Percentiles rank a stretch among this genome's conserved stretches.
Conservation (phyloP, 1,140 invertebrate species). For the Ceratoteleas bidentatus region DNA sequence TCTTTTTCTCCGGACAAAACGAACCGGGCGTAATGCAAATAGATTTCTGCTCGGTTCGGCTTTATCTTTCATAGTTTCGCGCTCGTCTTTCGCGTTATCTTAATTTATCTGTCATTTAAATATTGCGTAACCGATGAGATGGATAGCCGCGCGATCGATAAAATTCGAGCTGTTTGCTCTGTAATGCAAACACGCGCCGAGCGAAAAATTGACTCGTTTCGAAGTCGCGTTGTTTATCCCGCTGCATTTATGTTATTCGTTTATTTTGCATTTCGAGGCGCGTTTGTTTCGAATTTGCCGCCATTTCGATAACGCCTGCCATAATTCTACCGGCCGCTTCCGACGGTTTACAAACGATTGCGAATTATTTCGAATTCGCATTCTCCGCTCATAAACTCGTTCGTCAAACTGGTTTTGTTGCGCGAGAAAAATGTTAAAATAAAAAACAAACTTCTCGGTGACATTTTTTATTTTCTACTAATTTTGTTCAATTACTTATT, state of each 20-base stretch:
- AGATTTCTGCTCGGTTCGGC: neutral
- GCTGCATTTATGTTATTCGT: too few relatives aligned
- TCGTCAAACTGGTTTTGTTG: constrained; percentile 55
- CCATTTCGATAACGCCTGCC: too few relatives aligned
- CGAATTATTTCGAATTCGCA: constrained; percentile 49
- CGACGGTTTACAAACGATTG: constrained; percentile 24
- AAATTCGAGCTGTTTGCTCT: neutral
- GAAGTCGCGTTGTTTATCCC: too few relatives aligned
- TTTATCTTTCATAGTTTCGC: neutral
- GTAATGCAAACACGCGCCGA: neutral
- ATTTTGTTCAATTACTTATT: neutral
- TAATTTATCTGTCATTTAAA: constrained; percentile 4
- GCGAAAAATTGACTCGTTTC: too few relatives aligned
- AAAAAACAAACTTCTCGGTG: constrained; percentile 36
- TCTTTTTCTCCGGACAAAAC: constrained; percentile 24
- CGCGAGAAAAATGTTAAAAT: too few relatives aligned
- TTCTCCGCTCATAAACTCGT: constrained; percentile 54
- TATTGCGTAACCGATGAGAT: constrained; percentile 1
- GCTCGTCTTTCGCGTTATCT: constrained; percentile 1
- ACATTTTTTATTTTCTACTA: constrained; percentile 19
- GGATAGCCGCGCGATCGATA: neutral
- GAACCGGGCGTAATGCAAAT: constrained; percentile 14
- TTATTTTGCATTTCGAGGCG: too few relatives aligned
- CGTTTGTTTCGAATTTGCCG: too few relatives aligned
- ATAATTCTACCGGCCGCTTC: too few relatives aligned